Conservation (phyloP, 37 sponge, comb jelly and placozoan genomes). For the Crambe crambe region DNA sequence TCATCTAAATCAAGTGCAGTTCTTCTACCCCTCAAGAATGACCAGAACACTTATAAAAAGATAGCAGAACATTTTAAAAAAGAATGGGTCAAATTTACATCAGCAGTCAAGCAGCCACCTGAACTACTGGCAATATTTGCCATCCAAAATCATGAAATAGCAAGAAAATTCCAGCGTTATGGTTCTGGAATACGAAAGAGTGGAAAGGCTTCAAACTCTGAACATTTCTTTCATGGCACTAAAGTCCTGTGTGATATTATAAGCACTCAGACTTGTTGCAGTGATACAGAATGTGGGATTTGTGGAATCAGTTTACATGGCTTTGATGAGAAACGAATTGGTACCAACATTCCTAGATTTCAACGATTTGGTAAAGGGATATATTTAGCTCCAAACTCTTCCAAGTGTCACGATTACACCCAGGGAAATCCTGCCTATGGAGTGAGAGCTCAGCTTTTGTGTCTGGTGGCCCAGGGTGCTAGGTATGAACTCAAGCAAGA, state of each 20-base stretch:
- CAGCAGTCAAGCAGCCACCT: slow-evolving; percentile 5
- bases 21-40: slow-evolving; percentile 8
- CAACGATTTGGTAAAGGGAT: slow-evolving; percentile 71
- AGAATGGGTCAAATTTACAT: slow-evolving; percentile 37
- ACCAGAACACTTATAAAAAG: slow-evolving; percentile 34
- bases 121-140: slow-evolving; percentile 49
- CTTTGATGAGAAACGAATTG: slow-evolving; percentile 20
- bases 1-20: background rate
- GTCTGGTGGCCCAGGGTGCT: slow-evolving; percentile 53
- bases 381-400: slow-evolving; percentile 79
- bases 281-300: slow-evolving; percentile 31
- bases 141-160: slow-evolving; percentile 20
- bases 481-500: slow-evolving; percentile 25
- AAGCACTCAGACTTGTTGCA: background rate
- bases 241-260: slow-evolving; percentile 25
- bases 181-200: slow-evolving; percentile 1
- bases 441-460: slow-evolving; percentile 27
- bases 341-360: slow-evolving; percentile 53
- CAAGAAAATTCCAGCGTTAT: slow-evolving; percentile 14
- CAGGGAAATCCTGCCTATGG: slow-evolving; percentile 42
- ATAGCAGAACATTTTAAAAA: slow-evolving; percentile 26
- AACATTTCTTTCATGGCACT: slow-evolving; percentile 38
- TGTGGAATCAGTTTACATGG: slow-evolving; percentile 51
- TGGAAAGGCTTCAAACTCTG: slow-evolving; percentile 26
- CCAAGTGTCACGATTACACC: slow-evolving; percentile 86